A percentile compares a stretch with the other conserved stretches of the same genome.
Evolutionary conservation across 1,140 invertebrate species (phyloP).

Genomic region (Nomia melanderi): DNA sequence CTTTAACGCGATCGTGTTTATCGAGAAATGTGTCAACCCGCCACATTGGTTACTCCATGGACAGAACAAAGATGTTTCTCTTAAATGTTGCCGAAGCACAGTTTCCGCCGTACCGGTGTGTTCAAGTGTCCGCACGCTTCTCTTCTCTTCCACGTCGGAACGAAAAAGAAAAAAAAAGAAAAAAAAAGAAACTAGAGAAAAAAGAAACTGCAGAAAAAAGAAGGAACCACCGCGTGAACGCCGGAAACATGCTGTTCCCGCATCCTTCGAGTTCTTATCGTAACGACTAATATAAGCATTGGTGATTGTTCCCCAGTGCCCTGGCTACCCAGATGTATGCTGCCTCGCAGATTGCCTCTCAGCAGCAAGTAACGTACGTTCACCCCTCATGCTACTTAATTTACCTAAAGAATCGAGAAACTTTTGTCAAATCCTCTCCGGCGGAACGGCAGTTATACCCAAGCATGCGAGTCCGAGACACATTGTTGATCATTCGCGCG

Average conservation of each 20-base stretch:
- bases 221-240: conserved; percentile 59
- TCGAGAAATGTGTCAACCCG: conserved; percentile 29
- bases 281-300: conserved; percentile 81
- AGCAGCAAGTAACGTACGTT: conserved; percentile 95
- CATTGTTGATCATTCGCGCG: conserved; percentile 20
- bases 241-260: conserved; percentile 53
- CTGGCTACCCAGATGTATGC: conserved; percentile 97
- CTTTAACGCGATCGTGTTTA: conserved; percentile 26
- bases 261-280: conserved; percentile 64
- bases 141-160: not conserved
- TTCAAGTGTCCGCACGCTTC: not conserved
- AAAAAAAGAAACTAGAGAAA: too few species aligned
- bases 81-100: not conserved
- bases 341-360: conserved; percentile 93
- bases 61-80: not conserved
- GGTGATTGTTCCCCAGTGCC: conserved; percentile 90
- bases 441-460: conserved; percentile 76
- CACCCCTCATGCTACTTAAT: conserved; percentile 78
- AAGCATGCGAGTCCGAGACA: conserved; percentile 53
- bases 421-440: conserved; percentile 59
- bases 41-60: conserved; percentile 55
- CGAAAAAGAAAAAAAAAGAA: conserved; percentile 3
- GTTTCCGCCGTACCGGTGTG: not conserved
- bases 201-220: too few species aligned
- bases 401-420: conserved; percentile 73